A percentile compares a stretch with the other conserved stretches of the same genome.
These are phyloP conservation scores for Melanostoma mellinum DNA, from an alignment of 2,888 invertebrate species.

Conservation along the genomic window DNA sequence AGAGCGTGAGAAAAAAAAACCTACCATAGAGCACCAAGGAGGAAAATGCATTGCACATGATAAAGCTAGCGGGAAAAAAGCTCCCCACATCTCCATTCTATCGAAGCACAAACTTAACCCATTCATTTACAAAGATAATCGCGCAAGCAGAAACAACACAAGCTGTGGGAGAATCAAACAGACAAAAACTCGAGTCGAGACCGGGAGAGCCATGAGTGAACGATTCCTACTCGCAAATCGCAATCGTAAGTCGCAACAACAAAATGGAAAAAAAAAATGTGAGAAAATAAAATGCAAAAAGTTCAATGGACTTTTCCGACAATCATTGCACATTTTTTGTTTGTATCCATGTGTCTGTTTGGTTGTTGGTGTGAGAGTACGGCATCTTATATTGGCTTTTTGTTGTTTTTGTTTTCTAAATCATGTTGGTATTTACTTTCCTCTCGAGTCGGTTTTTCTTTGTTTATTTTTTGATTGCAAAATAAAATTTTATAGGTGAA, in stretches of 20 bases:
- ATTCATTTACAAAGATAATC: slow-evolving; percentile 40
- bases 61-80: slow-evolving; percentile 28
- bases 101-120: slow-evolving; percentile 22
- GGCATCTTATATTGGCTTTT: slow-evolving; percentile 36
- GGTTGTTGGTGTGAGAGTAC: slow-evolving; percentile 8
- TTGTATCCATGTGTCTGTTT: slow-evolving; percentile 9
- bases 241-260: background rate
- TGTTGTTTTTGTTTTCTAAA: slow-evolving; percentile 44
- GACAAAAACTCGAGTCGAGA: slow-evolving; percentile 9
- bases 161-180: slow-evolving; percentile 26
- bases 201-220: slow-evolving; percentile 19
- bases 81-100: slow-evolving; percentile 24
- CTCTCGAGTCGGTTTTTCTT: slow-evolving; percentile 22
- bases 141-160: slow-evolving; percentile 10
- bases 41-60: slow-evolving; percentile 1
- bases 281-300: slow-evolving; percentile 66
- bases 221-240: slow-evolving; percentile 3
- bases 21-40: background rate
- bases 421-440: slow-evolving; percentile 56
- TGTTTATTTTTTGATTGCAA: slow-evolving; percentile 53
- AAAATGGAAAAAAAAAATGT: slow-evolving; percentile 6
- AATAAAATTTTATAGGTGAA: slow-evolving; percentile 67
- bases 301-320: slow-evolving; percentile 73
- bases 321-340: slow-evolving; percentile 32
- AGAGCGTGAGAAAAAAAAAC: slow-evolving; percentile 24